These are phyloP conservation scores for Anguilla rostrata DNA, from an alignment of 2,113 vertebrate genomes.

Conservation along the genomic window DNA sequence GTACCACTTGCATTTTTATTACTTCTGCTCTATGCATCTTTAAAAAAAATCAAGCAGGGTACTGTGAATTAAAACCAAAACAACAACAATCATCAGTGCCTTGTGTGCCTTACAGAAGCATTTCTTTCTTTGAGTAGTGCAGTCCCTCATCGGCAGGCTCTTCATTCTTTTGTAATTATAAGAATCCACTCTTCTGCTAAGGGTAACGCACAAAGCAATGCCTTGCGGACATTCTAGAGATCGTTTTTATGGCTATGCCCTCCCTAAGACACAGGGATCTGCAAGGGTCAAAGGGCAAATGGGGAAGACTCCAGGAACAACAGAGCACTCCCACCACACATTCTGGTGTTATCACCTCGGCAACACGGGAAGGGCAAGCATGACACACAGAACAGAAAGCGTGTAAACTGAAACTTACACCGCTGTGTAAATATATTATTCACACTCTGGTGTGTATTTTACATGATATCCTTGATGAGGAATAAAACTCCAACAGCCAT, in stretches of 20 bases:
- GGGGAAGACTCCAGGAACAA: constrained; percentile 42
- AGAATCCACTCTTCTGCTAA: not conserved
- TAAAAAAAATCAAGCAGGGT: not conserved
- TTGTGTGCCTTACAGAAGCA: not conserved
- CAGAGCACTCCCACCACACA: constrained; percentile 26
- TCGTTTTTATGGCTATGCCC: constrained; percentile 52
- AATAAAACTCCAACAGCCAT: not conserved
- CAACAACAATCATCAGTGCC: not conserved
- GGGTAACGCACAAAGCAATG: not conserved
- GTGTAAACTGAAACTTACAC: constrained; percentile 25
- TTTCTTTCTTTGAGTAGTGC: not conserved
- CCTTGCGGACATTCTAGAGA: constrained; percentile 42
- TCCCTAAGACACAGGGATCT: constrained; percentile 48
- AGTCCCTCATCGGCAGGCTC: not conserved
- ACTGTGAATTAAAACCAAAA: not conserved
- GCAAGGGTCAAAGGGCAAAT: constrained; percentile 38
- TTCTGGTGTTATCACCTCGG: constrained; percentile 36
- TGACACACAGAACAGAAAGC: constrained; percentile 23
- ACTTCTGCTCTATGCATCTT: not conserved
- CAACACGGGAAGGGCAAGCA: constrained; percentile 41
- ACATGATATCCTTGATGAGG: not conserved
- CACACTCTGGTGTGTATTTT: constrained; percentile 8
- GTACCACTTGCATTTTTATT: not conserved
- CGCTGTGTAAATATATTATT: constrained; percentile 29
- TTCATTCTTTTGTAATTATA: not conserved